Evolutionary conservation across 2,113 vertebrate genomes (phyloP), one percentile per base, ranked within the genome.

Genomic region (Thunnus maccoyii): DNA sequence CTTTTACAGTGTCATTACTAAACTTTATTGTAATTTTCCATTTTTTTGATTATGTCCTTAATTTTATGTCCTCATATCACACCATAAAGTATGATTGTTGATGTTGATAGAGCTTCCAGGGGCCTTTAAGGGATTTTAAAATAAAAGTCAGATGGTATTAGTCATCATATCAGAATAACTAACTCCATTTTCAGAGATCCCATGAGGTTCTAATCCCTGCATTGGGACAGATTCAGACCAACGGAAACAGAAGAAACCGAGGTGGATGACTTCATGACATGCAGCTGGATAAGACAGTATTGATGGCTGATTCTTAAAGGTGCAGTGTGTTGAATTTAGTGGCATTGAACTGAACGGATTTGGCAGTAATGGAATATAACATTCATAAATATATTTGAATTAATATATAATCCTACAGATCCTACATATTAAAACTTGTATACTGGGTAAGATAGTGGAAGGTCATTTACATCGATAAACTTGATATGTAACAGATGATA

Each of bases 221-320:
- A 0, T 2, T 75, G 60, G 80, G 52, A 82, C 32, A 63, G 51
- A 71, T 51, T 71, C 14, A 64, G 72, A 76, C 56, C 79, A 85
- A 73, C 17, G 52, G 86, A 88, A 79, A 73, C 80, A 84, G 73
- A 44, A 76, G 20, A 72, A 71, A 44, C 14, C 1, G 36, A 78
- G 50, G 15, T 66, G 25, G 58, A 80, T 85, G 77, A 83, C 55
- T 76, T 88, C 60, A 82, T 76, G 72, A 84, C 46, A 67, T 63
- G 72, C 82, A 80, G 76, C 73, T 86, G 80, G 62, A 50, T 70
- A 63, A 58, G 44, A 63, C n/a, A 51, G 70, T 62, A 65, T 15
- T 80, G 52, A 76, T 8, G 3, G 11, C 25, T 65, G 55, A 67
- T 51, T 72, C 12, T 41, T 41, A 41, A 41, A 41, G 36, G 36